Evolutionary conservation across 1,140 invertebrate species (phyloP).

Genomic region (Heliconius nattereri): DNA sequence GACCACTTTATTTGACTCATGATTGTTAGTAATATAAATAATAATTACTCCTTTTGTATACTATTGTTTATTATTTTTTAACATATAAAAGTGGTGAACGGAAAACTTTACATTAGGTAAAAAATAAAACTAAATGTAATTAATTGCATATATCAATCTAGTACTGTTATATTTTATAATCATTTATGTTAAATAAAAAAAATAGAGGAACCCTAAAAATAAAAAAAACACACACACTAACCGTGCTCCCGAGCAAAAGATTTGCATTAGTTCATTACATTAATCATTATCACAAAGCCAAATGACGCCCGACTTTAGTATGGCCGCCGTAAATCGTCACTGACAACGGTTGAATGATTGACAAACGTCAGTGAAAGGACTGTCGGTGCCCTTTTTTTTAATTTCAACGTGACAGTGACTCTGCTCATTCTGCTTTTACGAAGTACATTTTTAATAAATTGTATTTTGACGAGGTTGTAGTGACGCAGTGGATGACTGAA

Average conservation of each 20-base stretch:
- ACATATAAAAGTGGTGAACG: too few relatives aligned
- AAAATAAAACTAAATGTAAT: too few relatives aligned
- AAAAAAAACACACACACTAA: conserved; percentile 52
- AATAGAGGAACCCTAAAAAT: conserved; percentile 36
- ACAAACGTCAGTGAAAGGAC: conserved; percentile 75
- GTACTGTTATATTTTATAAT: too few relatives aligned
- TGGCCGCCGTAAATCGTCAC: conserved; percentile 76
- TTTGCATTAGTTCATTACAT: conserved; percentile 79
- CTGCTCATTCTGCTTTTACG: conserved; percentile 16
- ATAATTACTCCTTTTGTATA: too few relatives aligned
- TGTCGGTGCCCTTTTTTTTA: conserved; percentile 31
- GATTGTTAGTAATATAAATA: too few relatives aligned
- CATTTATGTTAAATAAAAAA: too few relatives aligned
- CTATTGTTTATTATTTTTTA: too few relatives aligned
- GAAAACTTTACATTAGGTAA: too few relatives aligned
- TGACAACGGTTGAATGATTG: conserved; percentile 73
- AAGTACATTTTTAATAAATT: neutral
- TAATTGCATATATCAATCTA: too few relatives aligned
- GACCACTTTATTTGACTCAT: too few relatives aligned
- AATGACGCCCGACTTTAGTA: conserved; percentile 76
- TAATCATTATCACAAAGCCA: conserved; percentile 72
- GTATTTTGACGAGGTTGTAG: neutral
- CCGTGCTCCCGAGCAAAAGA: conserved; percentile 63
- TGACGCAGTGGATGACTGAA: too few relatives aligned
- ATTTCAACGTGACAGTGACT: conserved; percentile 58